These are phyloP conservation scores for Epinotia nisella DNA, from an alignment of 2,888 invertebrate genomes.

Conservation along the genomic window DNA sequence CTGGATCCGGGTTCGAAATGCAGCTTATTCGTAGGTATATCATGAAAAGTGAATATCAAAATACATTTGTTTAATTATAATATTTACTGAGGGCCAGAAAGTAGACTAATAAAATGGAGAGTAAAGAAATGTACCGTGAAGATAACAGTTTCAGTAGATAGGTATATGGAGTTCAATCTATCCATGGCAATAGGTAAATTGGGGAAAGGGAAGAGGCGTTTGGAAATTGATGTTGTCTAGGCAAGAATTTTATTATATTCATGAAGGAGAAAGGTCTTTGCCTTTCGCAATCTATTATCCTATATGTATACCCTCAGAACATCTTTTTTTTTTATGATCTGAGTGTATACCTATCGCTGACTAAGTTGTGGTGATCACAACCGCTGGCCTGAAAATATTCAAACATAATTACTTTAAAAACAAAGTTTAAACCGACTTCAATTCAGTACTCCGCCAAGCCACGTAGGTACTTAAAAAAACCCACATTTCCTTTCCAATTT, in stretches of 20 bases:
- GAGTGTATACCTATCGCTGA: too few species aligned
- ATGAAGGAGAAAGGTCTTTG: too few species aligned
- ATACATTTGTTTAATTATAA: neutral
- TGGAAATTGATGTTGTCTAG: neutral
- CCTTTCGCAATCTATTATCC: too few species aligned
- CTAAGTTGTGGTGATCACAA: neutral
- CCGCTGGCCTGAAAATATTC: neutral
- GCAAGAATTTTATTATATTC: neutral
- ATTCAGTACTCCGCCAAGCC: too few species aligned
- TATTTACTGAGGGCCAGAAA: neutral
- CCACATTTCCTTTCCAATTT: too few species aligned
- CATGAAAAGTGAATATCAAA: slow-evolving; percentile 5
- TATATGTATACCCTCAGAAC: too few species aligned
- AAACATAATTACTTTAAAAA: too few species aligned
- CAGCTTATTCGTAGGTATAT: neutral
- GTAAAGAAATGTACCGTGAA: neutral
- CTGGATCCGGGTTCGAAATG: slow-evolving; percentile 26
- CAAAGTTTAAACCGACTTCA: too few species aligned
- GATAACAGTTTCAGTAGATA: too few species aligned
- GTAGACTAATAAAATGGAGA: neutral
- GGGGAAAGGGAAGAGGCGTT: neutral
- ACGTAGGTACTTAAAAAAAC: too few species aligned
- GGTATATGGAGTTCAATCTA: neutral
- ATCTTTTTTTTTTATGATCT: too few species aligned
- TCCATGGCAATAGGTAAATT: neutral